These are phyloP conservation scores for Hemistola chrysoprasaria DNA, from an alignment of 2,888 invertebrate genomes.

Conservation along the genomic window DNA sequence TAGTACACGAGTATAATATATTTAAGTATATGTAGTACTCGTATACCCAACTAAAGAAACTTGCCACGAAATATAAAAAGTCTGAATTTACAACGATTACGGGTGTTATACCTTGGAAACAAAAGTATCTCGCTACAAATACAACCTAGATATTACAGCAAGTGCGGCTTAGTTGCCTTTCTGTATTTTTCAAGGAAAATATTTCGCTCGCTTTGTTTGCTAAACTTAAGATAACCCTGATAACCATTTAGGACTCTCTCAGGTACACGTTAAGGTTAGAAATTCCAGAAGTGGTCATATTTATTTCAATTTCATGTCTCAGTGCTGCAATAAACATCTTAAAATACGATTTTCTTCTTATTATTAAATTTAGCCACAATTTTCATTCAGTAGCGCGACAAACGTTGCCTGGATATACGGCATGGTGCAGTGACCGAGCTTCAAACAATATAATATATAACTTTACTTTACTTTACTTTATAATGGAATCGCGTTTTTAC, in stretches of 20 bases:
- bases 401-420: constrained; percentile 30
- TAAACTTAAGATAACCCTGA: constrained; percentile 10
- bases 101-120: no score
- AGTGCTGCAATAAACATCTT: constrained; percentile 13
- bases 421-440: constrained; percentile 5
- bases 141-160: no score
- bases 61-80: no score
- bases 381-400: constrained; percentile 17
- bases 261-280: constrained; percentile 6
- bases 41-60: no score
- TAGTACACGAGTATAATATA: no score
- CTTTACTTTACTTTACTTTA: no score
- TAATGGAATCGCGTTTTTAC: no score
- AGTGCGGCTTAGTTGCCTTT: constrained; percentile 1
- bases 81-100: no score
- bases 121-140: no score
- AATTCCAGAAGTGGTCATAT: constrained; percentile 13
- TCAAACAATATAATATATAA: no score
- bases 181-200: constrained; percentile 9
- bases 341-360: constrained; percentile 22
- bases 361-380: constrained; percentile 21
- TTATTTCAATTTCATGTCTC: constrained; percentile 19
- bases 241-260: constrained; percentile 8
- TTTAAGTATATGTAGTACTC: no score
- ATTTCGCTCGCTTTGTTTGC: constrained; percentile 13